Evolutionary conservation across 2,797 vertebrate genomes (phyloP), one percentile per base, ranked within the genome.

Genomic region (Mus caroli): DNA sequence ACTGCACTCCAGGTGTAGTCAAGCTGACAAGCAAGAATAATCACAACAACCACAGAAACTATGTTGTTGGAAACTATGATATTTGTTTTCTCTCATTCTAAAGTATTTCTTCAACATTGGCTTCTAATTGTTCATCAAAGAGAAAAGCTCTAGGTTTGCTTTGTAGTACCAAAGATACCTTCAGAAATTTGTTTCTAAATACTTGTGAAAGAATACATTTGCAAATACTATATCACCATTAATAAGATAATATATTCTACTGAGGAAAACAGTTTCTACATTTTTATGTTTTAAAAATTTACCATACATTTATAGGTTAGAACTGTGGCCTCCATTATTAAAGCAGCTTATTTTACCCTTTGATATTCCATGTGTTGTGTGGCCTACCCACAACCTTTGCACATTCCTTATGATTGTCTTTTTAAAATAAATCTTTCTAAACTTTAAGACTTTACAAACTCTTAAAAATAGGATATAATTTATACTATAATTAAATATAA

Each of bases 341-440:
- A 3, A 52, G 3, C 8, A 78, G 9, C 52, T 46, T 78, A 34
- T n/a, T 34, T 34, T 52, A 19, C 17, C 31, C 28, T 19, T 78
- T 34, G 0, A 78, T 54, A 31, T 52, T 14, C 46, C 15, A 77
- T 77, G 15, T 17, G 4, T 20, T 52, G 1, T 52, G 11, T 52
- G 19, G 26, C 3, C 6, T 4, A 78, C 28, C 26, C 7, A 3
- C 3, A 31, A 1, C 7, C 6, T 19, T 52, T 12, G 19, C 17
- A 52, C 2, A 20, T 34, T 31, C 52, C 8, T 6, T 11, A 78
- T 11, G 28, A 50, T 31, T 3, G 7, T 34, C 76, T 4, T 52
- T 8, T 58, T 58, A 22, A 60, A 24, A 60, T 3, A 34, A 4
- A 19, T 31, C 75, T 20, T 52, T 78, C 46, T 20, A 52, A 28